Evolutionary conservation across 1,140 invertebrate species (phyloP), one percentile per base, ranked within the genome.

Genomic region (Galleria mellonella): DNA sequence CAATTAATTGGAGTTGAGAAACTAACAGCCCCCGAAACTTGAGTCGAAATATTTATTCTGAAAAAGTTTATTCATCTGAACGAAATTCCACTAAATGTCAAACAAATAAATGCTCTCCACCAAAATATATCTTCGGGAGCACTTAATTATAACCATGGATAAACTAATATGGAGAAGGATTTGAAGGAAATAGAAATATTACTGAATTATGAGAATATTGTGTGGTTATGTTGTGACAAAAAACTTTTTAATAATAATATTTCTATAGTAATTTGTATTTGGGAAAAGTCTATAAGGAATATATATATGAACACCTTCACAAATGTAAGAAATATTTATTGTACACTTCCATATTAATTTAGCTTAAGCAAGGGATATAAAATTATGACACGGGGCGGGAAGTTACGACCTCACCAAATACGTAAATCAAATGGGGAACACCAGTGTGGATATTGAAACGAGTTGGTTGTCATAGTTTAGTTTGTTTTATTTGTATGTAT

Each of bases 301-400:
- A n/a, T n/a, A n/a, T n/a, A n/a, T n/a, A n/a, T n/a, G n/a, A n/a
- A n/a, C n/a, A n/a, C n/a, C n/a, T n/a, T n/a, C n/a, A n/a, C n/a
- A n/a, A n/a, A n/a, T n/a, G n/a, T n/a, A n/a, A n/a, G n/a, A n/a
- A n/a, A n/a, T n/a, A n/a, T 4, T 10, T 17, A 32, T 30, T 37
- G 9, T 15, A 13, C 27, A 10, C 9, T 23, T 40, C 32, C 30
- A 49, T 59, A 59, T 45, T 55, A 23, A 23, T 3, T 23, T 40
- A 32, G 15, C 15, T 51, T 50, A 50, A 36, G 31, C 49, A 44
- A 52, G 30, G 30, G 8, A 55, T 41, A 40, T 56, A 57, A 49
- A 76, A 58, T 66, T 68, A 76, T 70, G 63, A 70, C 50, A 46
- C 13, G 39, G 53, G 70, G 70, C 63, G 71, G 73, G 70, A 73